phyloP scores from a whole-genome alignment of 2,888 invertebrate genomes.

The Diploptera punctata region DNA sequence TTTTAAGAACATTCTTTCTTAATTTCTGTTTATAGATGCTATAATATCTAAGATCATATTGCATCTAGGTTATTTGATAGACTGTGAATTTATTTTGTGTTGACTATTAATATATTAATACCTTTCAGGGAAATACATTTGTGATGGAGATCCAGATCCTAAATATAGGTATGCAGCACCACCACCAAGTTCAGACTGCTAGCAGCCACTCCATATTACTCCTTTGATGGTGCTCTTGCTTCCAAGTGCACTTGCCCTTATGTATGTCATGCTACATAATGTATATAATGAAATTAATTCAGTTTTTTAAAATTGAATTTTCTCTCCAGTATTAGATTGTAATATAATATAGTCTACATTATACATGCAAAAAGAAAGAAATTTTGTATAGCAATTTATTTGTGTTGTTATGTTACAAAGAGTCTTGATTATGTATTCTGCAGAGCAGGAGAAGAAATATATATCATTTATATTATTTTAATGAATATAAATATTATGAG shows the following conservation, averaged over 20 bases:
- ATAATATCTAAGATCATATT: too few species aligned
- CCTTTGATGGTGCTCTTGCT: background rate
- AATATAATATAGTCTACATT: slow-evolving; percentile 5
- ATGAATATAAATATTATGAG: background rate
- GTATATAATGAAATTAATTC: slow-evolving; percentile 17
- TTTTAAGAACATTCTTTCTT: too few species aligned
- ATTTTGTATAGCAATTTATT: slow-evolving; percentile 5
- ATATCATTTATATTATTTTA: background rate
- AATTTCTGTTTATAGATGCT: too few species aligned
- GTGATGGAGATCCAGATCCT: slow-evolving; percentile 73
- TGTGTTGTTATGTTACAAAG: background rate
- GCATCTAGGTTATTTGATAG: too few species aligned
- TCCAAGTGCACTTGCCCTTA: background rate
- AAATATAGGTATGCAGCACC: slow-evolving; percentile 59
- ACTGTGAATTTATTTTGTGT: too few species aligned
- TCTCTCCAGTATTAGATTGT: slow-evolving; percentile 22
- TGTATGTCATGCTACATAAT: background rate
- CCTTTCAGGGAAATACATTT: slow-evolving; percentile 78
- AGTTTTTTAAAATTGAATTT: slow-evolving; percentile 10
- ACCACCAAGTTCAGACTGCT: slow-evolving; percentile 50
- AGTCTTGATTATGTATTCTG: background rate
- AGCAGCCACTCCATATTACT: slow-evolving; percentile 18
- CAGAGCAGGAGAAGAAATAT: slow-evolving; percentile 15
- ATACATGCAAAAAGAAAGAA: background rate
- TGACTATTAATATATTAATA: too few species aligned